Base-by-base conservation (phyloP, 2,113 vertebrate species). In the Thunnus thynnus region DNA sequence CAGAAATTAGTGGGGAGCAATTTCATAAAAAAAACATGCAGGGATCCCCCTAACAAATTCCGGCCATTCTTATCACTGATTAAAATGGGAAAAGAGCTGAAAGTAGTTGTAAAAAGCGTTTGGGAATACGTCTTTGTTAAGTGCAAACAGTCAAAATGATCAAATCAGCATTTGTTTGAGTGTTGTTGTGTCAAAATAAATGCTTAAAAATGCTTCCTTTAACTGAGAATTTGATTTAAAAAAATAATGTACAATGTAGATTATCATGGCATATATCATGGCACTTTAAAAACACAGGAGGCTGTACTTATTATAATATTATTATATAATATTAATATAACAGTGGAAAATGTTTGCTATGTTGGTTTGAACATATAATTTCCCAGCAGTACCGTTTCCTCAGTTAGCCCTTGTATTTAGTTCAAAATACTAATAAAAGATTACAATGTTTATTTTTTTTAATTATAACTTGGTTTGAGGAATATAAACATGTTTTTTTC, bases 71-170 rank as follows among this genome's bases (percentile, higher is more conserved):
- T 41, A 8, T 2, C 36, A 41, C 36, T 41, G 7, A 41, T 9
- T 55, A 3, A 0, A 25, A 65, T 36, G 27, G 11, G 63, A 79
- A 48, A 17, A 47, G 72, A n/a, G 3, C 20, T 57, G 11, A 58
- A 52, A 20, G 30, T 18, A 18, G 36, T 1, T 1, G 36, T 41
- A 41, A 57, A 69, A 75, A 41, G 58, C 44, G 62, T 62, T 48
- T 22, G n/a, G 64, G 25, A 11, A 9, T 56, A 41, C 5, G 44
- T 56, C 27, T 27, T 55, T 56, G 36, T 41, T 41, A 50, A 75
- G 65, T 25, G 55, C 32, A 47, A 70, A 75, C 25, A 12, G 44
- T 51, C 66, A 11, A 22, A 82, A 65, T 70, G 71, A 25, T n/a
- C 36, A 25, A 48, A 79, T 71, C 58, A 80, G 46, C 10, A 1